phyloP scores from a whole-genome alignment of 2,113 vertebrate genomes.

The Corythornis vintsioides region DNA sequence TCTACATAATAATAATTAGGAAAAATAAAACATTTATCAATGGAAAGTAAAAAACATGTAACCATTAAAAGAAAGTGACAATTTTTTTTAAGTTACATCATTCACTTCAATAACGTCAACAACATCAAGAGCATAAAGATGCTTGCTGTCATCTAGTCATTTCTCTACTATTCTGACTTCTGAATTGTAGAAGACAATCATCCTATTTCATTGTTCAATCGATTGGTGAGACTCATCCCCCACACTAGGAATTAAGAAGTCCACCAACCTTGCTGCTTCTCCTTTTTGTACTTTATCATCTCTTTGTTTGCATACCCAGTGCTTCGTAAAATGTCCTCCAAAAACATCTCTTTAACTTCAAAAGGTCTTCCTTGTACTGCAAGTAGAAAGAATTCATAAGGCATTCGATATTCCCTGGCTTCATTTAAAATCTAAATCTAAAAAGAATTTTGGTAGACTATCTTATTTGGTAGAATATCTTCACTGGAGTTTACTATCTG shows the following conservation, averaged over 20 bases:
- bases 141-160: neutral
- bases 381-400: conserved; percentile 22
- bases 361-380: conserved; percentile 89
- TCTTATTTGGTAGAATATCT: neutral
- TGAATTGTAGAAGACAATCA: neutral
- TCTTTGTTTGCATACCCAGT: conserved; percentile 87
- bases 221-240: neutral
- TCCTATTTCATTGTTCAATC: neutral
- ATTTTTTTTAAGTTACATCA: neutral
- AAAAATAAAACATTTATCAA: neutral
- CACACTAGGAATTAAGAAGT: neutral
- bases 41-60: neutral
- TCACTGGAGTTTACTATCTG: neutral
- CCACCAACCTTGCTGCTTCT: conserved; percentile 84
- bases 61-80: neutral
- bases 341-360: conserved; percentile 92
- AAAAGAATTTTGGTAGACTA: neutral
- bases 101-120: neutral
- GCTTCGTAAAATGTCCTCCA: conserved; percentile 90
- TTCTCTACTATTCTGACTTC: neutral
- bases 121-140: neutral
- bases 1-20: neutral
- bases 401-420: neutral
- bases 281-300: conserved; percentile 85
- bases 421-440: neutral